Base-by-base conservation (phyloP, 2,888 invertebrate genomes). In the Perizoma affinitatum region DNA sequence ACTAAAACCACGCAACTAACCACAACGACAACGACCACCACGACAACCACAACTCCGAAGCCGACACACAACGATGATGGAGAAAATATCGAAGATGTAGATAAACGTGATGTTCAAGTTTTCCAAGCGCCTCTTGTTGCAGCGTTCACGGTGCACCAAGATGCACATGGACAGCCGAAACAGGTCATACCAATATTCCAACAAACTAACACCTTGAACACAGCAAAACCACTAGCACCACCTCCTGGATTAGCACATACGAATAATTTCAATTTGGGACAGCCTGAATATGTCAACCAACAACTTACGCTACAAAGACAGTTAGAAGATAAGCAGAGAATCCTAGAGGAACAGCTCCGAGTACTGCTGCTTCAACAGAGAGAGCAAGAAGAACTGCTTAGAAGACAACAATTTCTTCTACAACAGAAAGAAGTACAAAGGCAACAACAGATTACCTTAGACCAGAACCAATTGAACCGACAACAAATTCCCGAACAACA, bases 141-240 rank as follows among this genome's bases (percentile, higher is more conserved):
- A 3, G 97, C 97, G 0, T 97, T 97, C 75, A 97, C 97, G 0
- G 96, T 97, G 0, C 96, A 97, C 68, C 95, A 97, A 83, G 97
- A 97, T 76, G 95, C 95, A 67, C 93, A 93, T 36, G 97, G 97
- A 0, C 79, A 95, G n/a, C 96, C 97, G 0, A 95, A 96, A 71
- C 96, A 95, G 80, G 96, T 97, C 0, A 95, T 96, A 53, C 96
- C 97, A 0, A 93, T 96, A 72, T 94, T 93, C 75, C 94, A 94
- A 74, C 91, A 93, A 66, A 82, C 80, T 5, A 86, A 78, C 61
- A 73, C 63, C 40, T 76, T 75, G 58, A 79, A 77, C 62, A 60
- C 71, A 38, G 69, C 79, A n/a, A 75, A 77, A 66, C 71, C 79
- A 7, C 63, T 75, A 40, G 57, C 78, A 41, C 58, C 74, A 75